These are phyloP conservation scores for Elymnias hypermnestra DNA, from an alignment of 1,140 invertebrate genomes.

Conservation along the genomic window DNA sequence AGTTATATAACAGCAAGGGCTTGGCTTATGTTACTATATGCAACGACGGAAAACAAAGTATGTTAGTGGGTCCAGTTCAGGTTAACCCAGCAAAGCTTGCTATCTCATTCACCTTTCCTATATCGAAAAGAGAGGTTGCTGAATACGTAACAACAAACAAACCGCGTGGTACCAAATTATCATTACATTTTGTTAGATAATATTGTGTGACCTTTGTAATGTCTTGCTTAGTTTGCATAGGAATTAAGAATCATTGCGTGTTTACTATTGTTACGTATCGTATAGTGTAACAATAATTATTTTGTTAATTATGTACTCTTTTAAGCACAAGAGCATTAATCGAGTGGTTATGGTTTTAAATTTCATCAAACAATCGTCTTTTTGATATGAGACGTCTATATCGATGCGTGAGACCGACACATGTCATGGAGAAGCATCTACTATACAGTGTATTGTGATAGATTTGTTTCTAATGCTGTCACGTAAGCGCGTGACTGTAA, in stretches of 20 bases:
- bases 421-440: too few species aligned
- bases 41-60: conserved; percentile 46
- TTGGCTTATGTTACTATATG: conserved; percentile 21
- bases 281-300: too few species aligned
- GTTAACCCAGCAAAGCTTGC: conserved; percentile 1
- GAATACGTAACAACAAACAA: conserved; percentile 12
- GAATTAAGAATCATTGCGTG: conserved; percentile 6
- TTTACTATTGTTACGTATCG: too few species aligned
- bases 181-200: conserved; percentile 39
- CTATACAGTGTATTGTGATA: too few species aligned
- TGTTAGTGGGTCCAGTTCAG: conserved; percentile 39
- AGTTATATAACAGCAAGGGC: conserved; percentile 36
- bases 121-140: conserved; percentile 15
- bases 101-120: conserved; percentile 6
- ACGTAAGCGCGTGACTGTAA: too few species aligned
- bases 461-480: too few species aligned
- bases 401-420: too few species aligned
- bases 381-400: too few species aligned
- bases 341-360: too few species aligned
- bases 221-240: conserved; percentile 5
- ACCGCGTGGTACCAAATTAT: conserved; percentile 16
- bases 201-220: conserved; percentile 14
- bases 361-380: too few species aligned
- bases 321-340: too few species aligned
- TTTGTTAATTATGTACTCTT: too few species aligned